Base-by-base conservation (phyloP, 92 coral and sea anemone species). In the Paragorgia papillata region DNA sequence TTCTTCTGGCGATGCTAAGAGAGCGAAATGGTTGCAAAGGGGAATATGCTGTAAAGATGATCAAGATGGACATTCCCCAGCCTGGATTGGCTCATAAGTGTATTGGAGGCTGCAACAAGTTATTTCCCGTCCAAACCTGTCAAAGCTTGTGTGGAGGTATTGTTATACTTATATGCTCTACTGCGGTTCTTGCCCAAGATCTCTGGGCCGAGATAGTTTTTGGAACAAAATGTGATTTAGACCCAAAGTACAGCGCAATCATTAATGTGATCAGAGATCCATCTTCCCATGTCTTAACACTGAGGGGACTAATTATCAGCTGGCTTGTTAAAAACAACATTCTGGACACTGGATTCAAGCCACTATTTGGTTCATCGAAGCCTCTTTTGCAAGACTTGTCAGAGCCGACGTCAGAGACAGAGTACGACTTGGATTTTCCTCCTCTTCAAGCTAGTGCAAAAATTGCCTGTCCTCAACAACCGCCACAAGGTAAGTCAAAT, bases 81-180 rank as follows among this genome's bases (percentile, higher is more conserved):
- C 7, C 5, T 62, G 56, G 56, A 31, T 35, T 17, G 39, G 37
- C 35, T 25, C 83, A 79, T 79, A 8, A 24, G 17, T 79, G 83
- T 64, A 30, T 27, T 51, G 58, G 24, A 30, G 64, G 66, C 1
- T 79, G 83, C 83, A 79, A 54, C 40, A 39, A 29, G 0, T n/a
- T 0, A 17, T 79, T 64, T 65, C 83, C 83, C 19, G 55, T 79
- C 9, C 83, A 79, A 51, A 79, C 83, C 28, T n/a, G n/a, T n/a
- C n/a, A n/a, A n/a, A n/a, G n/a, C n/a, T n/a, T n/a, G n/a, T n/a
- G n/a, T n/a, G n/a, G 83, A 22, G 83, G 69, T 19, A 79, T 79
- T 10, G 83, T 79, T 10, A 21, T 66, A 18, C 83, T 79, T 65
- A 60, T 79, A 64, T 63, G 62, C 19, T 57, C 76, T 8, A 31